phyloP scores from a whole-genome alignment of 1,140 invertebrate species.

The Dryas iulia region DNA sequence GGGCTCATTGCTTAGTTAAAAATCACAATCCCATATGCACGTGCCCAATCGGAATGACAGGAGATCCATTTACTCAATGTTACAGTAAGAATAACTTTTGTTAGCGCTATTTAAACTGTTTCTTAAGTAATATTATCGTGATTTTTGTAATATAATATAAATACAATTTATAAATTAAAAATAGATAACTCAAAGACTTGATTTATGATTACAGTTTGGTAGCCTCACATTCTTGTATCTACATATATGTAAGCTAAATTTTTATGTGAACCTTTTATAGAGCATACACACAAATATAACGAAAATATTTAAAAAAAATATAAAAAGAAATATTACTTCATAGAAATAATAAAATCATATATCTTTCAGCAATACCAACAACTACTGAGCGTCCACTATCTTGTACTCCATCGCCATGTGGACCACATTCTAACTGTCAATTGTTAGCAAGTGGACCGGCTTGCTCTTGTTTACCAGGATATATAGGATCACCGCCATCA shows the following conservation, averaged over 20 bases:
- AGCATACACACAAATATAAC: too few species aligned
- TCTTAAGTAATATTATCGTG: too few species aligned
- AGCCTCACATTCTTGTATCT: too few species aligned
- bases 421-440: conserved; percentile 90
- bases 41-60: conserved; percentile 86
- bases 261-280: too few species aligned
- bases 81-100: conserved; percentile 57
- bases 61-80: conserved; percentile 85
- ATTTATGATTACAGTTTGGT: too few species aligned
- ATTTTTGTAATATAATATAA: too few species aligned
- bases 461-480: conserved; percentile 88
- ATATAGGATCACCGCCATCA: conserved; percentile 87
- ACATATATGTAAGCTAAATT: too few species aligned
- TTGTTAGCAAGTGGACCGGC: conserved; percentile 85
- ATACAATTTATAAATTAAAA: too few species aligned
- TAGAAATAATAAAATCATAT: not conserved
- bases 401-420: conserved; percentile 89
- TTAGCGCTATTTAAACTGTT: not conserved
- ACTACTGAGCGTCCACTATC: conserved; percentile 84
- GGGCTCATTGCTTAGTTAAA: conserved; percentile 85
- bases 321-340: not conserved
- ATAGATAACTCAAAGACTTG: too few species aligned
- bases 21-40: conserved; percentile 86
- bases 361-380: conserved; percentile 57
- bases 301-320: not conserved